Evolutionary conservation across 2,113 vertebrate genomes (phyloP).

Genomic region (Drymodes brunneopygia): DNA sequence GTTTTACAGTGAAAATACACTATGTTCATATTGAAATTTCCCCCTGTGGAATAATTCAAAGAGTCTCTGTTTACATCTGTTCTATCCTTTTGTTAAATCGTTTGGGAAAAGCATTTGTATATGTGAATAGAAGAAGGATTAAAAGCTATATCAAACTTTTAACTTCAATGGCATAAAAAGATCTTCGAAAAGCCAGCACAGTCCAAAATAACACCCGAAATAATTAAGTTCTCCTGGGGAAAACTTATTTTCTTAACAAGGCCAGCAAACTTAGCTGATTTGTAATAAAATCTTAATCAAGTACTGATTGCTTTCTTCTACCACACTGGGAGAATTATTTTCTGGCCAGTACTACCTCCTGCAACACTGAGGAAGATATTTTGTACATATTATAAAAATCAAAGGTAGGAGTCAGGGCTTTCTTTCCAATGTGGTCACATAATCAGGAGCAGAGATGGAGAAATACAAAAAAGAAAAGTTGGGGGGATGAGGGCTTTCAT

Average conservation of each 20-base stretch:
- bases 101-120: neutral
- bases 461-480: neutral
- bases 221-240: neutral
- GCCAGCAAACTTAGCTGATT: neutral
- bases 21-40: neutral
- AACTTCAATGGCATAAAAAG: neutral
- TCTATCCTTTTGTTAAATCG: neutral
- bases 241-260: neutral
- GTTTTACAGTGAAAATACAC: neutral
- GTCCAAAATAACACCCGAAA: neutral
- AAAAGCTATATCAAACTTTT: neutral
- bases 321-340: neutral
- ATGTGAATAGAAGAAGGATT: neutral
- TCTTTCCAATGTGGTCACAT: neutral
- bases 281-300: neutral
- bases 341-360: neutral
- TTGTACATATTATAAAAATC: neutral
- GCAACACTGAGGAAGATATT: neutral
- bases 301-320: neutral
- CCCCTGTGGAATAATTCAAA: neutral
- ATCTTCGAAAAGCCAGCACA: neutral
- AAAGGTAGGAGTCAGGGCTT: neutral
- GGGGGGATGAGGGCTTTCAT: accelerated
- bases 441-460: neutral
- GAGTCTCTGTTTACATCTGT: neutral